Evolutionary conservation across 2,113 vertebrate genomes (phyloP).

Genomic region (Psilopsiagon aurifrons): DNA sequence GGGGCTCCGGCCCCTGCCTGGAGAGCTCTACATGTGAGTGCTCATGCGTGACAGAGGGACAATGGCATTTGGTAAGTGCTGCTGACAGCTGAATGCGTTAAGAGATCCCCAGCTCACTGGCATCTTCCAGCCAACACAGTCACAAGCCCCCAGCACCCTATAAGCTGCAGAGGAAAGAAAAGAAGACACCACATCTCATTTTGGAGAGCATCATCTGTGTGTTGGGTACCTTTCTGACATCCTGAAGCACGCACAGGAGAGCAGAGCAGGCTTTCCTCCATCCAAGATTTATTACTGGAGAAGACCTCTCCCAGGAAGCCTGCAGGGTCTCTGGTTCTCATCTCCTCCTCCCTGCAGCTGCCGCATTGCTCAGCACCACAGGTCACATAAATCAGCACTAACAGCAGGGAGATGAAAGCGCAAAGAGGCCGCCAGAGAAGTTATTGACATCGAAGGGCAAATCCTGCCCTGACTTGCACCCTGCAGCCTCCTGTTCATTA

Average conservation of each 20-base stretch:
- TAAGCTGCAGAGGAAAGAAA: neutral
- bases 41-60: neutral
- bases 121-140: neutral
- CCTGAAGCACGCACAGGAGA: neutral
- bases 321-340: neutral
- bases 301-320: neutral
- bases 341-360: neutral
- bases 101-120: rapidly evolving
- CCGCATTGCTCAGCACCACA: neutral
- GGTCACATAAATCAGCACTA: neutral
- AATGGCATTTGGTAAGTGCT: neutral
- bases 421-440: neutral
- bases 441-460: neutral
- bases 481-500: neutral
- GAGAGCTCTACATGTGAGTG: neutral
- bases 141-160: neutral
- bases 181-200: neutral
- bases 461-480: neutral
- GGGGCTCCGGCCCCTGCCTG: neutral
- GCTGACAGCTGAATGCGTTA: neutral
- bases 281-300: neutral
- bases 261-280: neutral
- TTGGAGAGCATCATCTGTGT: neutral
- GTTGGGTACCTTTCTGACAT: neutral
- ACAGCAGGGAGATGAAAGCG: neutral